These are phyloP conservation scores for Lycocerus yunnanus DNA, from an alignment of 2,888 invertebrate genomes.

Conservation along the genomic window DNA sequence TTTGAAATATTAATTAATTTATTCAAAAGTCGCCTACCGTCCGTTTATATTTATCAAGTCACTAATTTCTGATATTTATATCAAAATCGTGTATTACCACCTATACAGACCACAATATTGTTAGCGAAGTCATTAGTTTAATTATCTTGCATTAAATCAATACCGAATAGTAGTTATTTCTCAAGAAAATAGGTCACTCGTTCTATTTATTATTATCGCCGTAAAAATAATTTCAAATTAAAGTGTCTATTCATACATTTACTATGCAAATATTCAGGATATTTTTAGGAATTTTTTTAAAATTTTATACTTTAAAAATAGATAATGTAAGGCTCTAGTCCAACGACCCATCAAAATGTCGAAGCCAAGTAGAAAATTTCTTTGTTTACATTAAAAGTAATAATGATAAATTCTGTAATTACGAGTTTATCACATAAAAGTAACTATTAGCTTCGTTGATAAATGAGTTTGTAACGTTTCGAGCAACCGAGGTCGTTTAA, in stretches of 20 bases:
- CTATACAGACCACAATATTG: not conserved
- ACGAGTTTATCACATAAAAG: not conserved
- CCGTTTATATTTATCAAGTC: not conserved
- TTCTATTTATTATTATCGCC: not conserved
- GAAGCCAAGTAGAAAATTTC: not conserved
- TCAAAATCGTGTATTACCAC: not conserved
- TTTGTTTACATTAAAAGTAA: constrained; percentile 10
- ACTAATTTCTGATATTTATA: not conserved
- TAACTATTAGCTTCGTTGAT: not conserved
- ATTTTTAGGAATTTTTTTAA: constrained; percentile 10
- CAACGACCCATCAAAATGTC: constrained; percentile 11
- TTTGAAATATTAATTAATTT: not conserved
- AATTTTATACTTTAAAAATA: constrained; percentile 6
- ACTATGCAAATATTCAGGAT: constrained; percentile 5
- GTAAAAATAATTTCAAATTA: not conserved
- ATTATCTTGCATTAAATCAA: constrained; percentile 13
- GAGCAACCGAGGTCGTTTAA: constrained; percentile 1
- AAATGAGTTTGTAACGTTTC: not conserved
- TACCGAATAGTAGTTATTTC: not conserved
- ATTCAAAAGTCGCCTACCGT: not conserved
- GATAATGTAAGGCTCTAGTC: constrained; percentile 14
- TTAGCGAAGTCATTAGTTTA: constrained; percentile 7
- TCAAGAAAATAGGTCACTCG: constrained; percentile 7
- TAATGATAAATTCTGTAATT: not conserved
- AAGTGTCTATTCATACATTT: constrained; percentile 6